phyloP scores from a whole-genome alignment of 2,888 invertebrate species.

The Plemyria rubiginata region DNA sequence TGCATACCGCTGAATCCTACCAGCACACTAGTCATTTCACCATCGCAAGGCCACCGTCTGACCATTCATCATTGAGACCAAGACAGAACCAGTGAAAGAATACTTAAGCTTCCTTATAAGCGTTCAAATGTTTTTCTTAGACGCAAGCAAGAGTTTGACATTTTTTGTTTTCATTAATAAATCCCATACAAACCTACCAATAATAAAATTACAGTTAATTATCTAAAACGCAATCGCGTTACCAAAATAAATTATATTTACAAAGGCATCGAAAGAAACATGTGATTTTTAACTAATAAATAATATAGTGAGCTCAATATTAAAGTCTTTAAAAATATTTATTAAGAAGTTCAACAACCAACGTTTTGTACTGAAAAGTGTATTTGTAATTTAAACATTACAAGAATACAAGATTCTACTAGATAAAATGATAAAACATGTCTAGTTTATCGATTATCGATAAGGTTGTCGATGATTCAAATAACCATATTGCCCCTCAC shows the following conservation, averaged over 20 bases:
- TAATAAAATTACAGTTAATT: slow-evolving; percentile 20
- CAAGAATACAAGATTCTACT: no score
- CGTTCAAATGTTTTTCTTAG: not conserved
- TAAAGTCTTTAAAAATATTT: slow-evolving; percentile 26
- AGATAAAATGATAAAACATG: no score
- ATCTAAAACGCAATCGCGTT: slow-evolving; percentile 27
- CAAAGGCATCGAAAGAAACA: slow-evolving; percentile 24
- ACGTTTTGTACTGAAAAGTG: slow-evolving; percentile 10
- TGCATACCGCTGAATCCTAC: not conserved
- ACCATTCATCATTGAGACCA: no score
- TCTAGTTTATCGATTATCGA: no score
- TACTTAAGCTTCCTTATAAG: not conserved
- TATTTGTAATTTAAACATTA: not conserved
- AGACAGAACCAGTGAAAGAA: not conserved
- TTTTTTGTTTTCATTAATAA: slow-evolving; percentile 4
- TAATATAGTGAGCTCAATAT: slow-evolving; percentile 31
- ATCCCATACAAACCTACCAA: slow-evolving; percentile 17
- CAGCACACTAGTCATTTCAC: not conserved
- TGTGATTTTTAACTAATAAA: slow-evolving; percentile 30
- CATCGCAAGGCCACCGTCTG: slow-evolving; percentile 3
- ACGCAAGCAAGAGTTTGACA: not conserved
- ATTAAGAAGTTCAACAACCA: slow-evolving; percentile 16
- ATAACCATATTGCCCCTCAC: not conserved
- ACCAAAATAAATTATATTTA: slow-evolving; percentile 39
- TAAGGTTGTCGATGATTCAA: no score